These are phyloP conservation scores for Corapipo altera DNA, from an alignment of 2,113 vertebrate species.

Conservation along the genomic window DNA sequence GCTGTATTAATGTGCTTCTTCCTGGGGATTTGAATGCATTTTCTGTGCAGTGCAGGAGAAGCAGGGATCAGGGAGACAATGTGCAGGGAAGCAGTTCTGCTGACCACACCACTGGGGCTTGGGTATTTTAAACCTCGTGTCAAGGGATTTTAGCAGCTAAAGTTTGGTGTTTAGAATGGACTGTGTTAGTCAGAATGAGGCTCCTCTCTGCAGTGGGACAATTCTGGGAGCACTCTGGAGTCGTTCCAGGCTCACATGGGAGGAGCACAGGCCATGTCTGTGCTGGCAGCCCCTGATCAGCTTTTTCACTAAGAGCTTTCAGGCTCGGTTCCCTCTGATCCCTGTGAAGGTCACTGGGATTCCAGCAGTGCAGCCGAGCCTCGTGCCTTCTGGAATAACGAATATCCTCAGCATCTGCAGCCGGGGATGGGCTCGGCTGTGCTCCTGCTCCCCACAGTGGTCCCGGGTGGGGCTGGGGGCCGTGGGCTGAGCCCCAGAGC, in stretches of 20 bases:
- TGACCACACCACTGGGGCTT: neutral
- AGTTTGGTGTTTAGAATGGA: neutral
- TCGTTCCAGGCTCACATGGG: neutral
- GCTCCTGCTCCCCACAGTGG: neutral
- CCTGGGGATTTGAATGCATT: neutral
- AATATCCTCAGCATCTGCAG: neutral
- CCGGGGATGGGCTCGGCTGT: accelerated
- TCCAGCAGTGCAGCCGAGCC: neutral
- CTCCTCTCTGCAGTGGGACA: neutral
- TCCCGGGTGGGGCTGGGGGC: neutral
- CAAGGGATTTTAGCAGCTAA: neutral
- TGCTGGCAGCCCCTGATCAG: neutral
- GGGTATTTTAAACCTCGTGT: neutral
- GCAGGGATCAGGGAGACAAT: neutral
- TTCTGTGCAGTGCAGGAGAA: neutral
- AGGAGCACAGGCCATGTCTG: neutral
- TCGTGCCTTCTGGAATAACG: neutral
- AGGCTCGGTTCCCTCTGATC: neutral
- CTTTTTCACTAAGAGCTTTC: neutral
- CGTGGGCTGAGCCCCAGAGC: neutral
- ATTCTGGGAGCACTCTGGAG: neutral
- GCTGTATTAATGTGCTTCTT: neutral
- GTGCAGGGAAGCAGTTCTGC: neutral
- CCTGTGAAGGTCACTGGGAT: constrained; percentile 21
- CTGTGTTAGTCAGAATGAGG: neutral